Conservation (phyloP, 2,113 vertebrate genomes). For the Carassius carassius region DNA sequence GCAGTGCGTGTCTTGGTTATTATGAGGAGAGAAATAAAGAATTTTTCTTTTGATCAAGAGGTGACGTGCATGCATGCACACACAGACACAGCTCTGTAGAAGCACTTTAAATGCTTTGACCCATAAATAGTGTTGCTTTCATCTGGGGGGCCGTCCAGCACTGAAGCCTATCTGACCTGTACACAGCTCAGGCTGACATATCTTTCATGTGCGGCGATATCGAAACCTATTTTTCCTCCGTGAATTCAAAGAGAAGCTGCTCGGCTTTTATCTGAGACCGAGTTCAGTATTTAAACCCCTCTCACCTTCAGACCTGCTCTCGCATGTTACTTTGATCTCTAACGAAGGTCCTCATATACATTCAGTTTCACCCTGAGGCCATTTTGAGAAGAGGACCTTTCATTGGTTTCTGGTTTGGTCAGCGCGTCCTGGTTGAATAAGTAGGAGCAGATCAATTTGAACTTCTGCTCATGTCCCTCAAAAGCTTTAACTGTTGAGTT, state of each 20-base stretch:
- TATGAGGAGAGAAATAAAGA: neutral
- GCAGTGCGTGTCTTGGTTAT: neutral
- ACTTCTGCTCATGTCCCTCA: neutral
- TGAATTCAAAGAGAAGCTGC: slow-evolving; percentile 36
- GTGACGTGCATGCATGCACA: slow-evolving; percentile 3
- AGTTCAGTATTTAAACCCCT: slow-evolving; percentile 35
- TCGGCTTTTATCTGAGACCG: slow-evolving; percentile 29
- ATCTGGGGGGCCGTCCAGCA: slow-evolving; percentile 27
- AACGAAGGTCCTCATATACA: slow-evolving; percentile 34
- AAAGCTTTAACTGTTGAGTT: slow-evolving; percentile 17
- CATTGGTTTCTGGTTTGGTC: neutral
- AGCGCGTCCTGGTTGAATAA: neutral
- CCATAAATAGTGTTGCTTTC: slow-evolving; percentile 36
- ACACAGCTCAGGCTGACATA: slow-evolving; percentile 27
- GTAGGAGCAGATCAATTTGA: slow-evolving; percentile 27
- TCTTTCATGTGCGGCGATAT: slow-evolving; percentile 35
- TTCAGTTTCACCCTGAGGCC: slow-evolving; percentile 21
- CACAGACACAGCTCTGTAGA: neutral
- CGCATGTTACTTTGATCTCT: slow-evolving; percentile 35
- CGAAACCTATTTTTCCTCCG: slow-evolving; percentile 15
- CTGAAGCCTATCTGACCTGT: slow-evolving; percentile 33
- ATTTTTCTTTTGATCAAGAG: slow-evolving; percentile 29
- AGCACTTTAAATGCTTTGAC: slow-evolving; percentile 42
- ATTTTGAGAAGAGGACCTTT: slow-evolving; percentile 3
- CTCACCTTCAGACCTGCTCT: slow-evolving; percentile 41